Conservation (phyloP, 2,797 vertebrate genomes). For the Amphiprion clarkii region DNA sequence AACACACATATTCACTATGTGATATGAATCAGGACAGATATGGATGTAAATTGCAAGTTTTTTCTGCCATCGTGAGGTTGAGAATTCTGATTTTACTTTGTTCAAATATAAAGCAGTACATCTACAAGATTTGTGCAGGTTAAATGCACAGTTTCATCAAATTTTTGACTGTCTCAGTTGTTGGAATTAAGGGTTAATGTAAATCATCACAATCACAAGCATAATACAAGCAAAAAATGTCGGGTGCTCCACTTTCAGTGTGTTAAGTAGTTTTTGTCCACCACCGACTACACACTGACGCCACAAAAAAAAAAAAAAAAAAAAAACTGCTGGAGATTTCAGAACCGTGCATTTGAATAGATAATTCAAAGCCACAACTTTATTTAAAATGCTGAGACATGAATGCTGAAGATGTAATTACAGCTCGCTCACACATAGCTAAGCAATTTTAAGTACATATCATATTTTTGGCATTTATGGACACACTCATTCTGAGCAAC, state of each 20-base stretch:
- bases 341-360: constrained; percentile 23
- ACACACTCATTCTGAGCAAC: constrained; percentile 9
- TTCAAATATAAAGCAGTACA: no score
- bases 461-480: constrained; percentile 13
- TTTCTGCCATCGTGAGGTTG: no score
- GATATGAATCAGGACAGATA: no score
- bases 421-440: constrained; percentile 24
- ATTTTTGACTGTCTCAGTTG: not conserved
- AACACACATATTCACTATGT: no score
- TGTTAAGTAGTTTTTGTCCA: not conserved
- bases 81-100: no score
- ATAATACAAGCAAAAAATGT: not conserved
- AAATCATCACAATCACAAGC: constrained; percentile 1
- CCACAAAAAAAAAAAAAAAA: not conserved
- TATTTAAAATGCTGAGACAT: constrained; percentile 41
- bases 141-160: no score
- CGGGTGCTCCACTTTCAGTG: not conserved
- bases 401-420: constrained; percentile 34
- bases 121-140: no score
- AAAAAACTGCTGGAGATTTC: not conserved
- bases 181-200: not conserved
- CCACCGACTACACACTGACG: not conserved
- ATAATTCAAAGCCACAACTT: constrained; percentile 29
- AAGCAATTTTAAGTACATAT: constrained; percentile 20
- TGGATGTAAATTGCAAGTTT: no score